Percentiles rank a stretch among this genome's conserved stretches.
Evolutionary conservation across 2,113 vertebrate species (phyloP).

Genomic region (Nycticorax nycticorax): DNA sequence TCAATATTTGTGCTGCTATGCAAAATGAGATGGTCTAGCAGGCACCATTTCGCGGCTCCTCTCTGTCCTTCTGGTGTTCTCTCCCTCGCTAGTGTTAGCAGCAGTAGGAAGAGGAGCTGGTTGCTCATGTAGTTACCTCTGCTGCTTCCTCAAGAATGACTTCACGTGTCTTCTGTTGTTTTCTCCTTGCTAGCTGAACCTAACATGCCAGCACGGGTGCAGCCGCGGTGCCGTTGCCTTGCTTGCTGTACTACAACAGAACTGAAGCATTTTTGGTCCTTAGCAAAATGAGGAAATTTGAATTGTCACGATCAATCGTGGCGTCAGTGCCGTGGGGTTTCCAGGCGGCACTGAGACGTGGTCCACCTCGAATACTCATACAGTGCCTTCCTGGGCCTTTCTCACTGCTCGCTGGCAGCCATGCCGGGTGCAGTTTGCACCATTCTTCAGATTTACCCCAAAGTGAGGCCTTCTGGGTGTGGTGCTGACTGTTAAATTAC

Average conservation of each 20-base stretch:
- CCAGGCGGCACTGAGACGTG: background rate
- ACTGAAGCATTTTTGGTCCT: background rate
- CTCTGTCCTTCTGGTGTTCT: background rate
- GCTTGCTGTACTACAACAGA: background rate
- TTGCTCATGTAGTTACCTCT: background rate
- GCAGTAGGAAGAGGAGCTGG: background rate
- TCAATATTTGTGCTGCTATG: background rate
- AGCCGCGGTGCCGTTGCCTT: background rate
- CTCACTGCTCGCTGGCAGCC: rapidly evolving
- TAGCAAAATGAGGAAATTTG: background rate
- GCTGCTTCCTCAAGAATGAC: background rate
- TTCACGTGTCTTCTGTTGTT: background rate
- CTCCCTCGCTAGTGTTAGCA: background rate
- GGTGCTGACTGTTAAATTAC: background rate
- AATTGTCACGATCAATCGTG: background rate
- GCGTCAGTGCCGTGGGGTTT: background rate
- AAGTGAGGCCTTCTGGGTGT: background rate
- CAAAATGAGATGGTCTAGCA: background rate
- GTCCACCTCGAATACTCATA: rapidly evolving
- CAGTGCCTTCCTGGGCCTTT: background rate
- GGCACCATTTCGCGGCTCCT: background rate
- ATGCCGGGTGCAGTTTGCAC: rapidly evolving
- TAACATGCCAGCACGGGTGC: background rate
- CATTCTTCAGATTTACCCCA: background rate
- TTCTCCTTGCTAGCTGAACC: background rate